phyloP scores from a whole-genome alignment of 2,888 invertebrate species.

The Caenorhabditis angaria region DNA sequence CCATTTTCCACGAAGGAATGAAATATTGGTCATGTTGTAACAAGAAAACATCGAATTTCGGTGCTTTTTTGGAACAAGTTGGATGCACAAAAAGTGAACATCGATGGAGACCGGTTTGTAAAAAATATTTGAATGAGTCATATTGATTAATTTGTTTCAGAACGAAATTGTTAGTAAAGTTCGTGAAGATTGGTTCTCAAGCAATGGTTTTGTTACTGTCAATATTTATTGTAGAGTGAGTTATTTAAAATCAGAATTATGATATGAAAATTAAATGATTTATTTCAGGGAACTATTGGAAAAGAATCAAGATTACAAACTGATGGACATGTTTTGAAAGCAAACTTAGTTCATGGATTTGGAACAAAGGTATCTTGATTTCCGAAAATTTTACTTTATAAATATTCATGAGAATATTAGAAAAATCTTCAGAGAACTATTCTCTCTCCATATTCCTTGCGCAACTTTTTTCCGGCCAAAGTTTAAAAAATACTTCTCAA shows the following conservation, averaged over 20 bases:
- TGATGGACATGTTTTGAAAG: constrained; percentile 80
- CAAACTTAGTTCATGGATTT: constrained; percentile 60
- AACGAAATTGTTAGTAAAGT: constrained; percentile 65
- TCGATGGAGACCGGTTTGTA: constrained; percentile 81
- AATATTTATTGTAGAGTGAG: constrained; percentile 66
- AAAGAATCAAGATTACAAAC: constrained; percentile 81
- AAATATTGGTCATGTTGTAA: constrained; percentile 81
- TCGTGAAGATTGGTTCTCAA: constrained; percentile 70
- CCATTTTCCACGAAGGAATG: constrained; percentile 66
- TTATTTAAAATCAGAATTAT: not conserved
- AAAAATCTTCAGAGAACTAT: no score
- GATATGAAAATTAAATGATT: no score
- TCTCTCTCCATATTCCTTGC: no score
- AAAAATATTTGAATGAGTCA: not conserved
- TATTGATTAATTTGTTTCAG: constrained; percentile 28
- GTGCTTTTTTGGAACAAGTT: constrained; percentile 87
- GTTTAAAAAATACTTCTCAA: no score
- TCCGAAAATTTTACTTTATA: not conserved
- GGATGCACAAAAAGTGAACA: constrained; percentile 89
- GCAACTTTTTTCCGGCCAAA: no score
- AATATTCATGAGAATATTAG: no score
- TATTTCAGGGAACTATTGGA: constrained; percentile 83
- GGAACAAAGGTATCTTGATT: constrained; percentile 38
- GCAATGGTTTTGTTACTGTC: constrained; percentile 62
- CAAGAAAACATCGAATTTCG: constrained; percentile 90